These are phyloP conservation scores for Onychomys leucogaster DNA, from an alignment of 2,797 vertebrate genomes.

Conservation along the genomic window DNA sequence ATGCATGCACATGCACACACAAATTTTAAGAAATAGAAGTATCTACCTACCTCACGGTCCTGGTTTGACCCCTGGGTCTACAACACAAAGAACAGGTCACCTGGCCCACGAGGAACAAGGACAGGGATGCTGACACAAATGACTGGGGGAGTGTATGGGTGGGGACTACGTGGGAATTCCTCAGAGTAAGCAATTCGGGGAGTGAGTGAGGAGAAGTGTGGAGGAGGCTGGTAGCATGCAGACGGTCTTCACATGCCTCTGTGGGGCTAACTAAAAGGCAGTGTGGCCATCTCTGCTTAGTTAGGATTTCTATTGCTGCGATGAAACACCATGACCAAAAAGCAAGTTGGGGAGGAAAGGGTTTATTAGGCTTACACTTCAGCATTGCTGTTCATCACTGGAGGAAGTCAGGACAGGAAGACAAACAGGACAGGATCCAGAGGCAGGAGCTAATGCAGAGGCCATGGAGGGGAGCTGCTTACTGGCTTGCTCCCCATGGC, in stretches of 20 bases:
- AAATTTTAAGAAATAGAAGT: not conserved
- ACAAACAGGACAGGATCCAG: too few species aligned
- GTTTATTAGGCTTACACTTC: not conserved
- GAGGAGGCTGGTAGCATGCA: too few species aligned
- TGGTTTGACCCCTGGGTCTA: not conserved
- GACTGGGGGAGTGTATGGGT: too few species aligned
- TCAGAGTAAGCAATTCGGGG: not conserved
- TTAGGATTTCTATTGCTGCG: not conserved
- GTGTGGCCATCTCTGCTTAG: not conserved
- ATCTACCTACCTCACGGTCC: not conserved
- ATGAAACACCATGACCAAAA: not conserved
- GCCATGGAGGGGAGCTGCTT: not conserved
- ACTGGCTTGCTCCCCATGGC: not conserved
- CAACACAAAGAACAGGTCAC: not conserved
- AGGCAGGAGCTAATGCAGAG: not conserved
- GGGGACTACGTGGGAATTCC: not conserved
- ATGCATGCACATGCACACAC: not conserved
- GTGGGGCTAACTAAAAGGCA: not conserved
- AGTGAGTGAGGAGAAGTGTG: too few species aligned
- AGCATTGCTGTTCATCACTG: not conserved
- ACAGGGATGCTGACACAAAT: not conserved
- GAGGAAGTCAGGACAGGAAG: not conserved
- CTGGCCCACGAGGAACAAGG: not conserved
- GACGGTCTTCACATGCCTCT: not conserved
- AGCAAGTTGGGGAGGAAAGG: not conserved